phyloP scores from a whole-genome alignment of 2,888 invertebrate genomes.

The Argynnis bischoffii region DNA sequence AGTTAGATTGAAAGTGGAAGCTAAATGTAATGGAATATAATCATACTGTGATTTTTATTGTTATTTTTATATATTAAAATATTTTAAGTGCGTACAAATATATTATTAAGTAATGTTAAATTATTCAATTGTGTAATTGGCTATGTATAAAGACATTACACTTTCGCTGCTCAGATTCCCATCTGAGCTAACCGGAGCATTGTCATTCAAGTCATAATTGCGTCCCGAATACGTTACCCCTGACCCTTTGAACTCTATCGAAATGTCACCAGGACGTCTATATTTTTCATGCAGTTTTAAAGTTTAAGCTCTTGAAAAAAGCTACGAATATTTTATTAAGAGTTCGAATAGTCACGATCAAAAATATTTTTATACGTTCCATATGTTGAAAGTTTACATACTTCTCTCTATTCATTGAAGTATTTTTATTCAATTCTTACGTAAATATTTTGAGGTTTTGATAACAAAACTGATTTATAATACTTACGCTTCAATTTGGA shows the following conservation, averaged over 20 bases:
- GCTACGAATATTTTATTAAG: slow-evolving; percentile 8
- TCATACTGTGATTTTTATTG: not conserved
- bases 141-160: not conserved
- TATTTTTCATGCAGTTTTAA: slow-evolving; percentile 34
- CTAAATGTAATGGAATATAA: not conserved
- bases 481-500: too few relatives aligned
- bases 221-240: slow-evolving; percentile 69
- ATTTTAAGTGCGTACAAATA: not conserved
- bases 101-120: not conserved
- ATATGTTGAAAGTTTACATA: slow-evolving; percentile 11
- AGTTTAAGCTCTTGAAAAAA: slow-evolving; percentile 10
- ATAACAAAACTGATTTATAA: too few relatives aligned
- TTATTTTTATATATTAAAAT: not conserved
- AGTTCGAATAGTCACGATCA: slow-evolving; percentile 12
- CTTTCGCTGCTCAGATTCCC: slow-evolving; percentile 42
- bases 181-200: slow-evolving; percentile 56
- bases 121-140: not conserved
- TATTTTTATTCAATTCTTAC: slow-evolving; percentile 2
- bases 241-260: slow-evolving; percentile 74
- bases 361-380: slow-evolving; percentile 14
- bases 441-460: slow-evolving; percentile 3
- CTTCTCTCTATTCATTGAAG: slow-evolving; percentile 1
- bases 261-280: slow-evolving; percentile 63
- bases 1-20: slow-evolving; percentile 12
- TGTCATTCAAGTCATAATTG: slow-evolving; percentile 70